A percentile compares a stretch with the other conserved stretches of the same genome.
Evolutionary conservation across 2,113 vertebrate genomes (phyloP).

Genomic region (Gopherus evgoodei): DNA sequence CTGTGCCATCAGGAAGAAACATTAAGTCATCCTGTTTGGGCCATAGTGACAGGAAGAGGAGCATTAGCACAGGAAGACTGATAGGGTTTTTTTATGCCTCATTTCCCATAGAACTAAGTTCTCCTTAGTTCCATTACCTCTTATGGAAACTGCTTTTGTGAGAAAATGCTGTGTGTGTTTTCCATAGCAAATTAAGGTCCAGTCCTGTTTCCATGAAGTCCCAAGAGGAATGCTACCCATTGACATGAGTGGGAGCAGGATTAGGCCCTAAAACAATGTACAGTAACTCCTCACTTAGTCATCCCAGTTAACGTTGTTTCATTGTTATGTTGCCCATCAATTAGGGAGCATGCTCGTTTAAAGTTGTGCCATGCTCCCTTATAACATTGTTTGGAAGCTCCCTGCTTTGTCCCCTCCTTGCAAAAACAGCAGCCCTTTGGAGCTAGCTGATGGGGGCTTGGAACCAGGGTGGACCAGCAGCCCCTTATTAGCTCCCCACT

Average conservation of each 20-base stretch:
- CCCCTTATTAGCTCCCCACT: no score
- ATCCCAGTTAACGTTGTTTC: no score
- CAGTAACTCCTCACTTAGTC: no score
- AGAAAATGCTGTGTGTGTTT: not conserved
- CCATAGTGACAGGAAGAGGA: not conserved
- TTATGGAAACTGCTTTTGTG: not conserved
- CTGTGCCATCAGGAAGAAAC: not conserved
- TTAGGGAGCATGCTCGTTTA: no score
- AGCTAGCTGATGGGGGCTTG: no score
- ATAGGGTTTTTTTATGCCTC: not conserved
- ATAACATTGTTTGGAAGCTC: no score
- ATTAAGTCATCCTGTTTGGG: not conserved
- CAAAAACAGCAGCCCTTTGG: no score
- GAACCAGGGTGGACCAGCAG: no score
- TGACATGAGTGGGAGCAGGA: not conserved
- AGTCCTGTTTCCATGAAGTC: not conserved
- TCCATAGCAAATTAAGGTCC: not conserved
- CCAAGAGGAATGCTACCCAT: not conserved
- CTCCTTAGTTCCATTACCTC: not conserved
- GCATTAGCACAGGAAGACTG: not conserved
- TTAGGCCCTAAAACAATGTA: not conserved
- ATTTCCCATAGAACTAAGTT: accelerated
- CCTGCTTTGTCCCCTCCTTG: no score
- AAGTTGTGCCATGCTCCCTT: no score
- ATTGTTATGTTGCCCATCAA: no score